Evolutionary conservation across 1,140 invertebrate genomes (phyloP).

Genomic region (Aradophagus sp.): DNA sequence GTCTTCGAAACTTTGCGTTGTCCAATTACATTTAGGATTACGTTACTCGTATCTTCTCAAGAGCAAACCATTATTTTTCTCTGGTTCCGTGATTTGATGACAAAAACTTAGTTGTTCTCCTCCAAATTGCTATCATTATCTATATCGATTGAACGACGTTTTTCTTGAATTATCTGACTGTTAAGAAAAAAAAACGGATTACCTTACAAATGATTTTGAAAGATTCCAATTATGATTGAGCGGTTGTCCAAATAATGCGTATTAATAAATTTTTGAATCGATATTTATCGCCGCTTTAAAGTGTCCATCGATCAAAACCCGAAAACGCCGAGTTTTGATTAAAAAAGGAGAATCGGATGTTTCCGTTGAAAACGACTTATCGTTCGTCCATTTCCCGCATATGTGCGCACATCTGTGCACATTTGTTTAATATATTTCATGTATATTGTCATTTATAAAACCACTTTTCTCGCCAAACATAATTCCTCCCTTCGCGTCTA

Average conservation of each 20-base stretch:
- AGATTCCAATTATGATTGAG: too few relatives aligned
- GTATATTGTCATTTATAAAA: conserved; percentile 30
- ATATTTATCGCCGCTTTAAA: too few relatives aligned
- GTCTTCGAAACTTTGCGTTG: conserved; percentile 12
- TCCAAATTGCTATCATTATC: too few relatives aligned
- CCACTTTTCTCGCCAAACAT: conserved; percentile 15
- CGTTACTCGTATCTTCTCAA: conserved; percentile 6
- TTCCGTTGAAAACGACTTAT: conserved; percentile 2
- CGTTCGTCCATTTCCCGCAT: conserved; percentile 5
- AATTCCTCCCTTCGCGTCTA: conserved; percentile 22
- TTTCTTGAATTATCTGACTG: too few relatives aligned
- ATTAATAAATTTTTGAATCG: too few relatives aligned
- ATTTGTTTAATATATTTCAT: conserved; percentile 17
- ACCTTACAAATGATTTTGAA: too few relatives aligned
- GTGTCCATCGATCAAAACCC: too few relatives aligned
- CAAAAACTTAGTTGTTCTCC: neutral
- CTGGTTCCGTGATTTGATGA: neutral
- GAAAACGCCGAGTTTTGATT: neutral
- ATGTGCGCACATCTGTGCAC: conserved; percentile 28
- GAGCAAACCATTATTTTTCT: conserved; percentile 9
- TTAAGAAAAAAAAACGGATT: too few relatives aligned
- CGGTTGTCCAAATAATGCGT: too few relatives aligned
- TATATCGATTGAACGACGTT: too few relatives aligned
- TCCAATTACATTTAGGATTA: conserved; percentile 23
- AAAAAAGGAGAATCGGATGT: neutral